Base-by-base conservation (phyloP, 2,888 invertebrate genomes). In the Ptilodon capucinus region DNA sequence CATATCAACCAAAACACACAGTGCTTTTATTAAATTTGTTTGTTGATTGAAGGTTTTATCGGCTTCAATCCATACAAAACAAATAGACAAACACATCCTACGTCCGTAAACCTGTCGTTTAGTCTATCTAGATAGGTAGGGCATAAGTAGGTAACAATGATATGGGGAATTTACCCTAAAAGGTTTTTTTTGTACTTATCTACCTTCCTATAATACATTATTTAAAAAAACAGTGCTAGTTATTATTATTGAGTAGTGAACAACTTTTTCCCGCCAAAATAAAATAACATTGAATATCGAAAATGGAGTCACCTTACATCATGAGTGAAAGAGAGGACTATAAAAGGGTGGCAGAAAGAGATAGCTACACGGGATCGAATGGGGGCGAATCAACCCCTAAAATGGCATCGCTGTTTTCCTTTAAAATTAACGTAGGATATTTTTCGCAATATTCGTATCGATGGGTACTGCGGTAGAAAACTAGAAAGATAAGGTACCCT, bases 341-440 rank as follows among this genome's bases (percentile, higher is more conserved):
- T 44, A 44, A 59, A 68, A 70, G 90, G 90, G 90, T 88, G 89
- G 66, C 71, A 67, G 72, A 89, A 76, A 74, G 79, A 68, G 89
- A 88, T 53, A 68, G 81, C 60, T 43, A 74, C 61, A 80, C 46
- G 52, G 64, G 71, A 80, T 79, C 71, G 76, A 77, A 83, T 76
- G 81, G 85, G 89, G 88, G 86, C 84, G 86, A 82, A 81, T 76
- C 85, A 79, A 86, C 89, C 90, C 90, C 82, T 84, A 81, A 83
- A 23, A 5, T 9, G 6, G 8, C n/a, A 75, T 67, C 62, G 66
- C 71, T 71, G 74, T 64, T 13, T 43, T 71, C 5, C 21, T 21
- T 73, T 65, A 46, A 52, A 51, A 36, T 62, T 23, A n/a, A n/a
- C n/a, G n/a, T n/a, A n/a, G n/a, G n/a, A n/a, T n/a, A n/a, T n/a